phyloP scores from a whole-genome alignment of 1,140 invertebrate species.

The Cyclargus thomasi region DNA sequence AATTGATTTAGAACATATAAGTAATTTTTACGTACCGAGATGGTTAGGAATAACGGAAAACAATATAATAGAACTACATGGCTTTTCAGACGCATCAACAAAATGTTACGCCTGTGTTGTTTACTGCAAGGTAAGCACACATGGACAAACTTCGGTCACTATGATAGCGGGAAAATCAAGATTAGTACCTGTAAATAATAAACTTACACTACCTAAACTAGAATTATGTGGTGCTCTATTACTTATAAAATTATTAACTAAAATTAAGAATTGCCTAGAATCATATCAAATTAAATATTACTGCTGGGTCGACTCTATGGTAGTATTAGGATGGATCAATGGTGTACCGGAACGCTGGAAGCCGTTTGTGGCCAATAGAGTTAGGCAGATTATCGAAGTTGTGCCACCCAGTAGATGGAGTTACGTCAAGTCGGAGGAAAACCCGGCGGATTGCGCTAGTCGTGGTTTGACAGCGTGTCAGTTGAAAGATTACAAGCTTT shows the following conservation, averaged over 20 bases:
- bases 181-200: constrained; percentile 21
- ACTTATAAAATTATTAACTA: constrained; percentile 23
- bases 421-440: constrained; percentile 31
- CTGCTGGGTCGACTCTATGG: constrained; percentile 27
- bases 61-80: constrained; percentile 33
- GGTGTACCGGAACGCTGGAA: constrained; percentile 24
- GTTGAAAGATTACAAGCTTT: constrained; percentile 24
- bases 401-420: constrained; percentile 24
- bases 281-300: constrained; percentile 21
- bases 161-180: constrained; percentile 23
- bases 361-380: constrained; percentile 30
- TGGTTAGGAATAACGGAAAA: constrained; percentile 27
- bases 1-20: constrained; percentile 24
- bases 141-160: constrained; percentile 1
- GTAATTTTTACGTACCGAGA: constrained; percentile 20
- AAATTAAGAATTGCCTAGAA: constrained; percentile 22
- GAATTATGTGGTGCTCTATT: constrained; percentile 23
- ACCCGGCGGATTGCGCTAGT: constrained; percentile 34
- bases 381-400: constrained; percentile 23
- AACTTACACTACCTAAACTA: constrained; percentile 16
- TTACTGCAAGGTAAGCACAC: constrained; percentile 18
- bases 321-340: constrained; percentile 29
- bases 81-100: constrained; percentile 44
- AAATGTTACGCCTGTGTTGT: constrained; percentile 24
- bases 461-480: constrained; percentile 25